Evolutionary conservation across 1,140 invertebrate species (phyloP), one percentile per base, ranked within the genome.

Genomic region (Papilio helenus): DNA sequence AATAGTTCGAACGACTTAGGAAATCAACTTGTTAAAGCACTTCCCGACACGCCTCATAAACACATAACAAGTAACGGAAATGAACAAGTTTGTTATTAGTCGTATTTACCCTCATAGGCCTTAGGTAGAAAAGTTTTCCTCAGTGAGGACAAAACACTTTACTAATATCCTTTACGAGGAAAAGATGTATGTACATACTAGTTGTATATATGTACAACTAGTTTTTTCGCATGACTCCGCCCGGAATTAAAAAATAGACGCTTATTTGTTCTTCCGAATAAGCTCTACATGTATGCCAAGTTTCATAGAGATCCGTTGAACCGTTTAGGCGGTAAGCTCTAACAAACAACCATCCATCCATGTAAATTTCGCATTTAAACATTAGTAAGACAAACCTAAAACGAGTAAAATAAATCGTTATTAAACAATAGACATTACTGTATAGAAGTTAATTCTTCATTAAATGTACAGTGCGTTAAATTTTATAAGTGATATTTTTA

Each of bases 31-130:
- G 61, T 68, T 68, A 68, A 29, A 29, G 61, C 61, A 68, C 61
- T 68, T 29, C 61, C 26, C 61, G 61, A 68, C 61, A 68, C 61
- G 61, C 61, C 61, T 68, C 61, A 68, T 68, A 68, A 68, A 68
- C 61, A 61, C 58, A 29, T 29, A 29, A 68, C 61, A 29, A 68
- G 23, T 29, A 68, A 68, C 61, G 12, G 61, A 68, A 68, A 68
- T 68, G 61, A 68, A 16, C 14, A 68, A 68, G 61, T 68, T 68
- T 16, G 61, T 3, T 68, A 68, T 68, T 68, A 68, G 12, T 68
- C 14, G 23, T 68, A 68, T 68, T 68, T 68, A 29, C 61, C 34
- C 14, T 12, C 26, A n/a, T 68, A 68, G 61, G 34, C 26, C 29
- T 29, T 16, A 18, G 4, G 61, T 29, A 68, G 26, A 68, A 68